phyloP scores from a whole-genome alignment of 2,797 vertebrate species.

The Lutjanus campechanus region DNA sequence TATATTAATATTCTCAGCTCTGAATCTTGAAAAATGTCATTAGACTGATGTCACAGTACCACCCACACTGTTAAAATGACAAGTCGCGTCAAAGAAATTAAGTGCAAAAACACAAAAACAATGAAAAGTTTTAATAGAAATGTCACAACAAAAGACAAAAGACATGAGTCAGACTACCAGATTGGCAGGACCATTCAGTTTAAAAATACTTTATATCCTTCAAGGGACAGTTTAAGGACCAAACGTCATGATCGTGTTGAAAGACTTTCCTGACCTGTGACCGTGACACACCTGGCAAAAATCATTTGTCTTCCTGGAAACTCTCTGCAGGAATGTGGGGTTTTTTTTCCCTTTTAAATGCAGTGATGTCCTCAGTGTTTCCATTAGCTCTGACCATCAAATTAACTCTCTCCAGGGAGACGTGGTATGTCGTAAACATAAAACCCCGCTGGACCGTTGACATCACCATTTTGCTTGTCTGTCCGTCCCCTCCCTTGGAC shows the following conservation, averaged over 20 bases:
- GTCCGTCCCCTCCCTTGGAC: slow-evolving; percentile 43
- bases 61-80: background rate
- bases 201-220: slow-evolving; percentile 17
- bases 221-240: background rate
- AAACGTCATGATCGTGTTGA: slow-evolving; percentile 20
- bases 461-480: slow-evolving; percentile 40
- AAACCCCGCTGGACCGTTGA: slow-evolving; percentile 52
- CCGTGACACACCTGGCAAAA: slow-evolving; percentile 27
- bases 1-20: background rate
- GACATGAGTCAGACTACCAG: background rate
- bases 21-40: background rate
- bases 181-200: background rate
- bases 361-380: slow-evolving; percentile 50
- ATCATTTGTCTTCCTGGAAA: slow-evolving; percentile 31
- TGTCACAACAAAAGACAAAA: background rate
- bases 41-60: background rate
- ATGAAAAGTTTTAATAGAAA: no score
- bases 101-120: background rate
- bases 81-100: background rate
- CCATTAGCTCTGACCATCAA: slow-evolving; percentile 61
- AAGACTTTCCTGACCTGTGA: slow-evolving; percentile 18
- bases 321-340: slow-evolving; percentile 43
- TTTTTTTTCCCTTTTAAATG: background rate
- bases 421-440: slow-evolving; percentile 55
- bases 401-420: slow-evolving; percentile 50